Evolutionary conservation across 2,888 invertebrate genomes (phyloP).

Genomic region (Oscheius sp.): DNA sequence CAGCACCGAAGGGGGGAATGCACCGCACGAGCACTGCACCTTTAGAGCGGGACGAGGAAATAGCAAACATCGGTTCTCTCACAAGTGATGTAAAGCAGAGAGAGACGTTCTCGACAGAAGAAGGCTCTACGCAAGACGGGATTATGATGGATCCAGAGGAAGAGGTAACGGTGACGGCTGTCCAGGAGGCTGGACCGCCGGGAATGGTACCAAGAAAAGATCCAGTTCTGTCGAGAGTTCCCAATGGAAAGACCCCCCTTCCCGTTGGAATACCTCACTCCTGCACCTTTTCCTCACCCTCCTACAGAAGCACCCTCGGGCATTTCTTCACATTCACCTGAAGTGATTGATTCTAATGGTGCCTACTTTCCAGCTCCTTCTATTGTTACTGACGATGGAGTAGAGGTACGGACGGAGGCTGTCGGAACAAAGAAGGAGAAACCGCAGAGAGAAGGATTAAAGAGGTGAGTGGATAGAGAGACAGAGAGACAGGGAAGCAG

Average conservation of each 20-base stretch:
- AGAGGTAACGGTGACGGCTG: no score
- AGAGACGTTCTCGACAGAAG: no score
- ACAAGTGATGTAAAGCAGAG: no score
- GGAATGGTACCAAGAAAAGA: no score
- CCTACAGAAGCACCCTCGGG: neutral
- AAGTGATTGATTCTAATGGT: neutral
- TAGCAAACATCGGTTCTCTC: no score
- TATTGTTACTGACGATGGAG: constrained; percentile 23
- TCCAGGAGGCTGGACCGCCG: no score
- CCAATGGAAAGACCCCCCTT: constrained; percentile 14
- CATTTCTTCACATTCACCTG: constrained; percentile 24
- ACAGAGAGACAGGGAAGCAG: neutral
- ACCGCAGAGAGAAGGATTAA: constrained; percentile 2
- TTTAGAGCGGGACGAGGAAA: no score
- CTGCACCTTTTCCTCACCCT: neutral
- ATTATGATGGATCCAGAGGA: no score
- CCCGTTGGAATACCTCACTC: constrained; percentile 3
- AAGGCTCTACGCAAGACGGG: no score
- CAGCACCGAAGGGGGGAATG: constrained; percentile 2
- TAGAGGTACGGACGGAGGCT: constrained; percentile 17
- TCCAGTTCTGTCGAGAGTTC: no score
- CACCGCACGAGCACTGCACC: no score
- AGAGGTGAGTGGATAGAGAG: neutral
- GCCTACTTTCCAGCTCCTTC: constrained; percentile 10
- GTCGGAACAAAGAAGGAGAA: neutral